Evolutionary conservation across 2,113 vertebrate species (phyloP), one percentile per base, ranked within the genome.

Genomic region (Marcusenius ussheri): DNA sequence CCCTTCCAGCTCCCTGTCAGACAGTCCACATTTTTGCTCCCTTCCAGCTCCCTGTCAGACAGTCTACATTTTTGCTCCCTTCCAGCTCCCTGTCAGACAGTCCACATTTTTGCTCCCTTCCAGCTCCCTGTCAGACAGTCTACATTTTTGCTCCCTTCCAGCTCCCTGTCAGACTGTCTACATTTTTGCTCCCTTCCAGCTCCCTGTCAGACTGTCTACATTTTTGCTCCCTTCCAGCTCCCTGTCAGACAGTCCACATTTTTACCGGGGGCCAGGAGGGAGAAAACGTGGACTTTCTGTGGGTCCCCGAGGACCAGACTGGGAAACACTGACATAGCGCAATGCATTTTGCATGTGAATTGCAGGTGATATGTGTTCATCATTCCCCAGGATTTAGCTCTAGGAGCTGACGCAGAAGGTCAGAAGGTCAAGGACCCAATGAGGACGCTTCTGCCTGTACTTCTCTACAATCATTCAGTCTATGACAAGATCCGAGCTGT

Each of bases 371-470:
- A 19, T 62, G 89, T 89, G 42, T 50, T 70, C 42, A 39, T 90
- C 89, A 88, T 80, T 42, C 92, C 88, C 1, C 91, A 99, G 98
- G 98, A 99, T 91, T 95, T 99, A 80, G 98, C 98, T n/a, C 95
- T 98, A 88, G 98, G 98, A 88, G 95, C 94, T 1, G 98, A 99
- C 86, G 97, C 94, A 35, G 98, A 98, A 1, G 98, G 98, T 46
- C 93, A 96, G 90, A 99, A 97, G 94, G 97, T 99, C 39, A 99
- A 97, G 92, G 98, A 99, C 89, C 95, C 96, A 0, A 99, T 99
- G 98, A 96, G 98, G 93, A 98, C 98, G 0, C 96, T 99, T 42
- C 96, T 99, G 92, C 98, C 98, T 1, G 97, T 99, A 90, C 94
- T 99, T 1, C 95, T 99, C 27, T 95, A 97, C 93, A 96, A 90